phyloP scores from a whole-genome alignment of 2,113 vertebrate genomes.

The human (Homo sapiens) region DNA sequence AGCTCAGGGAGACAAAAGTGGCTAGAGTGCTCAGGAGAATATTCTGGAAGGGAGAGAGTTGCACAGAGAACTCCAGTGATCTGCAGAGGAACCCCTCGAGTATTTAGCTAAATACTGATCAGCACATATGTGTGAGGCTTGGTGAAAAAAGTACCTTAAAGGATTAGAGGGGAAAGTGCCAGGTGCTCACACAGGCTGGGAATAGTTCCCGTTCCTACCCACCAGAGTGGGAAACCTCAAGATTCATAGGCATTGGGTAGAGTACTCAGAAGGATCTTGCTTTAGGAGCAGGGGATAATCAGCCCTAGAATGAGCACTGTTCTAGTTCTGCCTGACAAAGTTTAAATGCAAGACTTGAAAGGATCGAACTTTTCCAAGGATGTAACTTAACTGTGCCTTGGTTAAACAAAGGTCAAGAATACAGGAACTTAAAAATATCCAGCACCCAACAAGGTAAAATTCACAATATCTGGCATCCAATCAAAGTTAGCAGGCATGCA shows the following conservation, averaged over 20 bases:
- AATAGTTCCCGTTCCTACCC: neutral
- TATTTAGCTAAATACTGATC: neutral
- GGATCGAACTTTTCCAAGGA: neutral
- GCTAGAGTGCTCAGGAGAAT: neutral
- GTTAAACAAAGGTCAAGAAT: neutral
- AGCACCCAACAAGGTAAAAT: neutral
- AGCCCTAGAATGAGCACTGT: neutral
- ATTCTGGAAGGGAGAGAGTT: neutral
- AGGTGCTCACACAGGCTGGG: neutral
- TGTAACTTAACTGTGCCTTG: neutral
- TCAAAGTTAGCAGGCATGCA: neutral
- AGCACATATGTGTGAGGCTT: neutral
- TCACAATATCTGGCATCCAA: neutral
- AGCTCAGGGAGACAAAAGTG: neutral
- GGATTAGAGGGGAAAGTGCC: neutral
- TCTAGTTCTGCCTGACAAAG: neutral
- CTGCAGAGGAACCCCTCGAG: neutral
- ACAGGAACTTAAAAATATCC: neutral
- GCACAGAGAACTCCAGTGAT: neutral
- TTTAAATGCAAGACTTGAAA: slow-evolving; percentile 11
- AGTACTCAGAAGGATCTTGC: neutral
- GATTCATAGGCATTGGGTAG: neutral
- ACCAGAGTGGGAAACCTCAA: neutral
- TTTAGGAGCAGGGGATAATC: neutral
- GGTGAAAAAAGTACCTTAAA: neutral